Evolutionary conservation across 2,888 invertebrate species (phyloP), one percentile per base, ranked within the genome.

Genomic region (Onthophagus sagittarius): DNA sequence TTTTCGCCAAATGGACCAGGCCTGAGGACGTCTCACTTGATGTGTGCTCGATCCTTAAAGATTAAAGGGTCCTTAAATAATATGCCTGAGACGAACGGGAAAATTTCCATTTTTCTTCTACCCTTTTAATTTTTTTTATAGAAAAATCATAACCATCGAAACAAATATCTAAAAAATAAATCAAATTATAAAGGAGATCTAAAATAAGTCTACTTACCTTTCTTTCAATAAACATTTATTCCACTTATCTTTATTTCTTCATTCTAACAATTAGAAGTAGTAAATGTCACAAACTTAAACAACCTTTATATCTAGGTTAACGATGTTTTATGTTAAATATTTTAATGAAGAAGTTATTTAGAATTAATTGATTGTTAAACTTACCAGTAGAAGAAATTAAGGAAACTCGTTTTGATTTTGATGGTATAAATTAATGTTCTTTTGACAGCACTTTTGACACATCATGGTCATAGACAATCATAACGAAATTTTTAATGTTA

Each of bases 371-470:
- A 53, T 53, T 53, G 62, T 69, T 62, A 31, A 39, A 73, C 73
- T 75, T 53, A 75, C 75, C 73, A 70, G 63, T 75, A 39, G 69
- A 62, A 72, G 33, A 70, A 70, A 70, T 70, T 72, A 67, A 69
- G 67, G 71, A 67, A 63, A 71, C 62, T 39, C 62, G 72, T 67
- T 71, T 63, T 62, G 74, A 74, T 74, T 71, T 62, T 65, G 64
- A 64, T 67, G 72, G 72, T 74, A 67, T 64, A 70, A 71, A 72
- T 72, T 69, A 69, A 71, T 69, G 53, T 53, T 69, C 14, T 72
- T 72, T 71, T 74, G 71, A 72, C 72, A 71, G 39, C 72, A 72
- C 74, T 65, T 72, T 74, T 74, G 74, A 71, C 74, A 74, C 69
- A 73, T 71, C 39, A 13, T 70, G 39, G 32, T 74, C 72, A 63